phyloP scores from a whole-genome alignment of 2,797 vertebrate species.

The Sebastes nivosus region DNA sequence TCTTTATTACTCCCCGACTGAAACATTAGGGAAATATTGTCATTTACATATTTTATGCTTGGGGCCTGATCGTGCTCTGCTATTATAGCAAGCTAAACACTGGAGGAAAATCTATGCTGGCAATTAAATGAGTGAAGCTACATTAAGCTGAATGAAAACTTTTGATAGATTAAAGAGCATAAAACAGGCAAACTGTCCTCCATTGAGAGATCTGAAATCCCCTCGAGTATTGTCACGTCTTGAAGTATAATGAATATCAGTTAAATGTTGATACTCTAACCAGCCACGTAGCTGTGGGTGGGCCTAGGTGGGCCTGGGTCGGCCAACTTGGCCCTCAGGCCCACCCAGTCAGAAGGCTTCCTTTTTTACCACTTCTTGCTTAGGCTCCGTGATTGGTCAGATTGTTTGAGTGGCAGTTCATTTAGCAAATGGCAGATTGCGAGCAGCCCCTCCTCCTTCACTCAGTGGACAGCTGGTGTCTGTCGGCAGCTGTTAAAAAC shows the following conservation, averaged over 20 bases:
- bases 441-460: no score
- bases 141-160: constrained; percentile 61
- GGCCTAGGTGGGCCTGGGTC: no score
- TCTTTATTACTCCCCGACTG: constrained; percentile 27
- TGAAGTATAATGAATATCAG: constrained; percentile 6
- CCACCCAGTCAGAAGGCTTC: no score
- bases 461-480: no score
- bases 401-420: no score
- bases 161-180: constrained; percentile 58
- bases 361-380: no score
- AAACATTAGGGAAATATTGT: constrained; percentile 42
- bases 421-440: no score
- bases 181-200: constrained; percentile 52
- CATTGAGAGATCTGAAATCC: constrained; percentile 29
- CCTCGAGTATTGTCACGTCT: neutral
- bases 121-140: constrained; percentile 63
- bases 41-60: constrained; percentile 69
- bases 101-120: constrained; percentile 54
- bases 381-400: no score
- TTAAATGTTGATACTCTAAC: constrained; percentile 12
- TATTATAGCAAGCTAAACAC: constrained; percentile 49
- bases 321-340: no score
- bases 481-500: no score
- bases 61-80: constrained; percentile 46
- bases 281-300: no score